These are phyloP conservation scores for Protobothrops flavoviridis DNA, from an alignment of 2,113 vertebrate species.

Conservation along the genomic window DNA sequence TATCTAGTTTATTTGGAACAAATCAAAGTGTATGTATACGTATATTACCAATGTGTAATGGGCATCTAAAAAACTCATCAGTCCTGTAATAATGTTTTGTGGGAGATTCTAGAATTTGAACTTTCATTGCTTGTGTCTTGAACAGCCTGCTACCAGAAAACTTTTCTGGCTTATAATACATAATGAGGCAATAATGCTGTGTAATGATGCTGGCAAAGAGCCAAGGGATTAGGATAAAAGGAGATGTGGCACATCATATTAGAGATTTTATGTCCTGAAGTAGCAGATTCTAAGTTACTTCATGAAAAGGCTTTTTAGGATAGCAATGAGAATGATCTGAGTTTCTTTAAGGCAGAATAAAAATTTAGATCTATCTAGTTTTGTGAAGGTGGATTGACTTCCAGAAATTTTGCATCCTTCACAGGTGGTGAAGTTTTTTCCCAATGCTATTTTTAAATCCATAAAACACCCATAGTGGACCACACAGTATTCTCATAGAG, in stretches of 20 bases:
- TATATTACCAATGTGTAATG: neutral
- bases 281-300: neutral
- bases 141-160: neutral
- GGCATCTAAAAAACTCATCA: neutral
- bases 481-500: conserved; percentile 28
- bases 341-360: neutral
- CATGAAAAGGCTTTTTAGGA: neutral
- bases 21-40: neutral
- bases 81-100: neutral
- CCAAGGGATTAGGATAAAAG: neutral
- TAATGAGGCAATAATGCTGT: neutral
- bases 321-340: neutral
- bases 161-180: neutral
- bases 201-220: neutral
- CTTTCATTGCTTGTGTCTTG: neutral
- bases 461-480: conserved; percentile 29
- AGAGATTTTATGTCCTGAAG: neutral
- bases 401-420: conserved; percentile 19
- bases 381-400: conserved; percentile 19
- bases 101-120: neutral
- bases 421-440: conserved; percentile 7
- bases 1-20: neutral
- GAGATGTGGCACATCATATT: neutral
- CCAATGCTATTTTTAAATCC: conserved; percentile 18
- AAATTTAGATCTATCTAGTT: conserved; percentile 18